These are phyloP conservation scores for Prunella fulvescens DNA, from an alignment of 2,113 vertebrate genomes.

Conservation along the genomic window DNA sequence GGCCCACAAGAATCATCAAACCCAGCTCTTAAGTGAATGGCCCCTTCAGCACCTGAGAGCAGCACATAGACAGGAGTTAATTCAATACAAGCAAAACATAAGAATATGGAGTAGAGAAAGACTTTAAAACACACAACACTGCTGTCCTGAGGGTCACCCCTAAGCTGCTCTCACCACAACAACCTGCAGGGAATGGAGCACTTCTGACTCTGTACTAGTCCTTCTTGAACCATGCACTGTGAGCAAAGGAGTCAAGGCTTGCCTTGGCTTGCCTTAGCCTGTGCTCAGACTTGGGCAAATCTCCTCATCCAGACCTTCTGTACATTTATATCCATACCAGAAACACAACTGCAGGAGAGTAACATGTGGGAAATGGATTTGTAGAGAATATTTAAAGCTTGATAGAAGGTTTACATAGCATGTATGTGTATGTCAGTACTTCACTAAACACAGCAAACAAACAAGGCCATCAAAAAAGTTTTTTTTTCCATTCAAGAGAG, in stretches of 20 bases:
- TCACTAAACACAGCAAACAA: neutral
- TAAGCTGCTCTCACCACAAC: neutral
- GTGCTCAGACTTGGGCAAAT: neutral
- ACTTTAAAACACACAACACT: fast-evolving
- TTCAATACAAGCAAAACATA: neutral
- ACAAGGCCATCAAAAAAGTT: neutral
- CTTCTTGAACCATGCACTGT: fast-evolving
- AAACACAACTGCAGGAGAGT: neutral
- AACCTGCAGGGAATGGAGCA: neutral
- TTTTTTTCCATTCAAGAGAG: neutral
- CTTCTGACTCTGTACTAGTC: neutral
- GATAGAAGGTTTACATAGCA: neutral
- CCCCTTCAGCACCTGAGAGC: neutral
- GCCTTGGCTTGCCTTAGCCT: neutral
- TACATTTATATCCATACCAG: neutral
- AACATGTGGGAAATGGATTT: neutral
- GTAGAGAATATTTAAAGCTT: neutral
- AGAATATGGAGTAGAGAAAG: neutral
- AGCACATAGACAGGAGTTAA: neutral
- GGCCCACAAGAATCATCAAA: neutral
- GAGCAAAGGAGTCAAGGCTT: neutral
- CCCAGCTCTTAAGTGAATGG: neutral
- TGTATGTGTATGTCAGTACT: neutral
- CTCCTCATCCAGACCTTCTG: neutral
- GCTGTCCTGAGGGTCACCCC: neutral